phyloP scores from a whole-genome alignment of 2,888 invertebrate genomes.

The Hypena proboscidalis region DNA sequence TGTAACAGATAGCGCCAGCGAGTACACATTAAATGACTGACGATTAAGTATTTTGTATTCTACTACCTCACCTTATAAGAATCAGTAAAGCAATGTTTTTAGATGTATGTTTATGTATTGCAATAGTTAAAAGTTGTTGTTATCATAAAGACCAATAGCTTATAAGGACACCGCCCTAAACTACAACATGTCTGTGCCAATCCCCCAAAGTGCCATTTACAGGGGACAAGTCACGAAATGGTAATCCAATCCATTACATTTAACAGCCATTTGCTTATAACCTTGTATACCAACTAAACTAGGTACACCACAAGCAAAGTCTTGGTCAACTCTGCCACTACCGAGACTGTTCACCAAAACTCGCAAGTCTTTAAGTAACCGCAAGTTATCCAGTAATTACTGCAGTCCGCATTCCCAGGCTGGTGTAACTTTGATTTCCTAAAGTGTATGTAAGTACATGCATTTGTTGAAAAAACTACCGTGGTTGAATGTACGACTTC shows the following conservation, averaged over 20 bases:
- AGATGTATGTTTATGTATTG: too few species aligned
- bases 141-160: constrained; percentile 26
- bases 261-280: constrained; percentile 37
- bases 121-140: too few species aligned
- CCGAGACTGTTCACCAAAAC: constrained; percentile 2
- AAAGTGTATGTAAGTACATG: too few species aligned
- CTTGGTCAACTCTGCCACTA: constrained; percentile 18
- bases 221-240: constrained; percentile 46
- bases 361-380: constrained; percentile 7
- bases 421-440: background rate
- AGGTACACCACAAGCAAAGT: constrained; percentile 13
- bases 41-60: too few species aligned
- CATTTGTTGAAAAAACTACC: background rate
- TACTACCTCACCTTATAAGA: too few species aligned
- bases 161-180: constrained; percentile 47
- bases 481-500: background rate
- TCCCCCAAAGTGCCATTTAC: constrained; percentile 55
- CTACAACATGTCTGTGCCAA: constrained; percentile 50
- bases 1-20: too few species aligned
- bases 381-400: constrained; percentile 8
- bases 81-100: too few species aligned
- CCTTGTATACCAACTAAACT: constrained; percentile 10
- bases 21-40: too few species aligned
- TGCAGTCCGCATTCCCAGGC: constrained; percentile 2
- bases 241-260: constrained; percentile 54